Base-by-base conservation (phyloP, 2,888 invertebrate species). In the Temnothorax rugatulus region DNA sequence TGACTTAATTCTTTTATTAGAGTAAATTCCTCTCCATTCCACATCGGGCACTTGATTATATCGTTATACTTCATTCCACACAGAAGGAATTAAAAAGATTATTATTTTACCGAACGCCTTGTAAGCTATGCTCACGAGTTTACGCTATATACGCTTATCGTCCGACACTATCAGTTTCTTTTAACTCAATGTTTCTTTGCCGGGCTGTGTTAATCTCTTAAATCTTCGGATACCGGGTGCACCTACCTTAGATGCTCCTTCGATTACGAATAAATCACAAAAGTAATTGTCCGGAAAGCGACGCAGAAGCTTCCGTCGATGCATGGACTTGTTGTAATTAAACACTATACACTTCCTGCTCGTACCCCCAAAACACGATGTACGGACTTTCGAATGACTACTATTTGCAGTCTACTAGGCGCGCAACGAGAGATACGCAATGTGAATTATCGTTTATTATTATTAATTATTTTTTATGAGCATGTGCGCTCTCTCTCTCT, bases 341-440 rank as follows among this genome's bases (percentile, higher is more conserved):
- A 90, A 90, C 91, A 90, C 91, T 90, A 91, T 90, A 88, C 90
- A 90, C 90, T 91, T 90, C 91, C 90, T 85, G 87, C 81, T 79
- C 84, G 90, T 84, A 86, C 85, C 84, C 83, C 63, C 50, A 83
- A 85, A 85, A 82, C 82, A 83, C 82, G 89, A 83, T 84, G 85
- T 81, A 76, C 87, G 85, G 85, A 86, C 74, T 74, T 83, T 85
- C 89, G 86, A 85, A 77, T 85, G 74, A 82, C 82, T 83, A 82
- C 75, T 84, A 86, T 84, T 86, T 87, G 84, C 86, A 77, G 88
- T 88, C 86, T 86, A 84, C 83, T 84, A 86, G 89, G 90, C 89
- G 90, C 87, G 82, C 86, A 84, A 89, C 86, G 86, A 85, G 85
- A 87, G 84, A 81, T 81, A 81, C 88, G 84, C 89, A 81, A 86